Conservation (phyloP, 2,888 invertebrate genomes). For the Lapara coniferarum region DNA sequence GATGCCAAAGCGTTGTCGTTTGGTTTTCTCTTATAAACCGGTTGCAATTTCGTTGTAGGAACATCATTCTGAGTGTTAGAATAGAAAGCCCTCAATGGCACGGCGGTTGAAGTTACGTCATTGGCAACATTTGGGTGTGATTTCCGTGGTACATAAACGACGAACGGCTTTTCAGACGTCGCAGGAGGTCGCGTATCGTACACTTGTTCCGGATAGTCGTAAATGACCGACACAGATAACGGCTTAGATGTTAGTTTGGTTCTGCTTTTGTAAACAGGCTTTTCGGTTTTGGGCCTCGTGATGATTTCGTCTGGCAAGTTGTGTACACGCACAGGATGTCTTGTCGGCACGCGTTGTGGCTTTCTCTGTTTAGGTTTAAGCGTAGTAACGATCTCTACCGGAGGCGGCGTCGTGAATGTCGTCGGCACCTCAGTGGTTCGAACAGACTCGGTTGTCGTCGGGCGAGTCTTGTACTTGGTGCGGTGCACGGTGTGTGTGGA, state of each 20-base stretch:
- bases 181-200: constrained; percentile 73
- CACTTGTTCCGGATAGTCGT: constrained; percentile 74
- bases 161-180: constrained; percentile 78
- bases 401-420: constrained; percentile 65
- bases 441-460: constrained; percentile 66
- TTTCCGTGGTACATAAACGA: constrained; percentile 78
- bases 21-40: constrained; percentile 74
- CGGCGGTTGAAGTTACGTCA: constrained; percentile 83
- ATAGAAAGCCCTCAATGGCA: constrained; percentile 85
- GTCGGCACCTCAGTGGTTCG: constrained; percentile 71
- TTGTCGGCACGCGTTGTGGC: constrained; percentile 70
- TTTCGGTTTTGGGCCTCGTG: constrained; percentile 72
- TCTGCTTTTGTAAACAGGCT: constrained; percentile 74
- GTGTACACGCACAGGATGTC: constrained; percentile 73
- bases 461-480: constrained; percentile 71
- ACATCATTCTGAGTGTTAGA: constrained; percentile 81
- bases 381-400: constrained; percentile 71
- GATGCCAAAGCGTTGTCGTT: constrained; percentile 81
- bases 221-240: constrained; percentile 74
- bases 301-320: constrained; percentile 69
- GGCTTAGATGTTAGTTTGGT: constrained; percentile 80
- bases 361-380: constrained; percentile 70
- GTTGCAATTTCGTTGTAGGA: constrained; percentile 80
- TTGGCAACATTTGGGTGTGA: constrained; percentile 56
- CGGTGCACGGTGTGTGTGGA: constrained; percentile 62